Evolutionary conservation across 2,113 vertebrate genomes (phyloP), one percentile per base, ranked within the genome.

Genomic region (Gambusia affinis): DNA sequence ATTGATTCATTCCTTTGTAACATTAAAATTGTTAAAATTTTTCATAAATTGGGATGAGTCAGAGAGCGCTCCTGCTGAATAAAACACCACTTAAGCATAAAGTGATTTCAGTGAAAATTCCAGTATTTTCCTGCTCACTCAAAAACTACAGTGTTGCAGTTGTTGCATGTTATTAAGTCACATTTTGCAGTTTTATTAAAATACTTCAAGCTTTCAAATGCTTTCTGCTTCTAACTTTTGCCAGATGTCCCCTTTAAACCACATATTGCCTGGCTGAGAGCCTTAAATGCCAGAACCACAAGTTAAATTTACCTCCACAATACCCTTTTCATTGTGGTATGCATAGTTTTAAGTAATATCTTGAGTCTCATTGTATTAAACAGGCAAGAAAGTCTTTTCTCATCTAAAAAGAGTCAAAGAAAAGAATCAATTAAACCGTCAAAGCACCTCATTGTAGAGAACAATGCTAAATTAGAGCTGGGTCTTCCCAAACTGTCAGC

Each of bases 391-490:
- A 47, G 61, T 54, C 2, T 3, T 62, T 12, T 44, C 57, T 67
- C 51, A 70, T 73, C 70, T 72, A 70, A 29, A 19, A 75, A 80
- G 65, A 57, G 72, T 28, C 31, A 14, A 27, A 69, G n/a, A 71
- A 75, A 72, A 75, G 47, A 79, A 82, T 89, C 83, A 83, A 82
- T 87, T 87, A 73, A 73, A 67, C 29, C 33, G 68, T 74, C 72
- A 27, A 75, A 72, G 37, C 64, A 63, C 68, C 67, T 72, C 54
- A 75, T 72, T 33, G n/a, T 8, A 8, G 81, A 83, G 82, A 79
- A 86, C 83, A 85, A 90, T 78, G 74, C 44, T 64, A 62, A 75
- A 88, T 85, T 80, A 70, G 80, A 81, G 60, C n/a, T 57, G 0
- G 57, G 73, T 80, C 70, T 61, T 86, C 57, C 24, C 29, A 74